Evolutionary conservation across 2,113 vertebrate species (phyloP), one percentile per base, ranked within the genome.

Genomic region (Prionailurus viverrinus): DNA sequence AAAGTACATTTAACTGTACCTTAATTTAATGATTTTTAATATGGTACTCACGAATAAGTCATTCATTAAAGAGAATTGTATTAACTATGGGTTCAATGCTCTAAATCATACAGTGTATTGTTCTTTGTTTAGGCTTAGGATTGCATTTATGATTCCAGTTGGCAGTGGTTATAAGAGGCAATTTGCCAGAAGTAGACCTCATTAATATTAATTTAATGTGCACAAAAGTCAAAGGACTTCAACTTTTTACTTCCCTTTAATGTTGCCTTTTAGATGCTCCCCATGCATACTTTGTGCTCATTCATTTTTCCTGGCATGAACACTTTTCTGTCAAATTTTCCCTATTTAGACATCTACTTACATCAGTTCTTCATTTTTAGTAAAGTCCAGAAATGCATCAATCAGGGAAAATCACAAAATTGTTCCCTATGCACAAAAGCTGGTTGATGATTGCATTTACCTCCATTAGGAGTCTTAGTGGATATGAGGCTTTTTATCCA

Each of bases 141-240:
- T 78, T 87, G 27, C 73, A 87, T 94, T 97, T 97, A 96, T 92
- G 78, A 93, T 63, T 97, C 96, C 36, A 78, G 65, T 95, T 98
- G 83, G 74, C 53, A 97, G 91, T 97, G 97, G 31, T 88, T 98
- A 53, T 86, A 96, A 88, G 11, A 91, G 53, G 71, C 63, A 96
- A 73, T 94, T 97, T 94, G 36, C 92, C 92, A 94, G 86, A 97
- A 97, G 39, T 90, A 16, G 91, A 39, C 96, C 78, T 87, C 97
- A 96, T 58, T 98, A 95, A 96, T 98, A 97, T 68, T 98, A 33
- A 93, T 97, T 98, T 98, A 97, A 87, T 96, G 69, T 80, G 82
- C 85, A 91, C 74, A 96, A 86, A 96, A 97, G 87, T 93, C 97
- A 96, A 91, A 93, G 78, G 78, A 92, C 1, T 53, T 86, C 9